Evolutionary conservation across 2,113 vertebrate species (phyloP), one percentile per base, ranked within the genome.

Genomic region (Puma concolor): DNA sequence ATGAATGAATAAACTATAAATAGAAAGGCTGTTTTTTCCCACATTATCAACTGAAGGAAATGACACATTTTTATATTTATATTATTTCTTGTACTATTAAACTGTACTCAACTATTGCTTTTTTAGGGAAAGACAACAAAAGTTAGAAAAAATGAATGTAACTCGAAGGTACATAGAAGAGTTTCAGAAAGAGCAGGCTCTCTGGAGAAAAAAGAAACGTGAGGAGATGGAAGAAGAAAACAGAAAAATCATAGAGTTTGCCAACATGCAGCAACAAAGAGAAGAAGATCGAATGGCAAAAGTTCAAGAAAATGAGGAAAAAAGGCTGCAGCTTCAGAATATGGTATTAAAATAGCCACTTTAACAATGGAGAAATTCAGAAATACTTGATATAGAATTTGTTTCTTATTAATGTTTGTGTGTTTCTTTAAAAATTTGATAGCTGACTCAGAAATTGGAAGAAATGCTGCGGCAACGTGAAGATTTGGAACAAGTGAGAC

Each of bases 181-280:
- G 93, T 99, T 99, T 97, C 99, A 99, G 98, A 99, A 97, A 95
- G 98, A 99, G 91, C 99, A 99, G 97, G 98, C 98, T 0, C 88
- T 99, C 38, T 99, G 99, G 99, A 99, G 98, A 91, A 98, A 95
- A 95, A 99, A 99, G 99, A 99, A 99, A 97, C 98, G 67, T 44
- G 99, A 99, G 86, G 99, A 99, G 98, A 99, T 99, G 98, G 99
- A 99, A 96, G 99, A 99, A 16, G 99, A 99, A 98, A 99, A 99
- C 87, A 98, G 97, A 88, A 99, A 99, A 98, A 99, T 99, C 97
- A 38, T 98, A 98, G 99, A 99, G 91, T 99, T 99, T 98, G 98
- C 98, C 4, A 99, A 85, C 38, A 97, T 99, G 69, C 99, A 99
- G 95, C 98, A 95, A 97, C 98, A 98, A 64, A 98, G 98, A 98